A percentile compares a stretch with the other conserved stretches of the same genome.
These are phyloP conservation scores for Neodiprion lecontei DNA, from an alignment of 1,140 invertebrate genomes.

Conservation along the genomic window DNA sequence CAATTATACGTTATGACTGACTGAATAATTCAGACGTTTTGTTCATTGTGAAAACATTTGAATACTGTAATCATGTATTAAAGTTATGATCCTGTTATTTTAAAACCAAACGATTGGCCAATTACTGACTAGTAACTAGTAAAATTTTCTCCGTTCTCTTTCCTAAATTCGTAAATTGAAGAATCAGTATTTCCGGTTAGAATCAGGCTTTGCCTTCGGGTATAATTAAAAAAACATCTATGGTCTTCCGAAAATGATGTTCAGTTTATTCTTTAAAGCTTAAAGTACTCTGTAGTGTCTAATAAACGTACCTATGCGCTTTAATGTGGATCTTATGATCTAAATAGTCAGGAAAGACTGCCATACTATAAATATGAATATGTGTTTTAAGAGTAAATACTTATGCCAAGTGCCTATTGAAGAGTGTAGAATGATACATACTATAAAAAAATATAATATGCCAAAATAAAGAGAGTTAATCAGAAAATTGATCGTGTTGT, in stretches of 20 bases:
- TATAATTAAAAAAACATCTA: background rate
- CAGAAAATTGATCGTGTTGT: constrained; percentile 35
- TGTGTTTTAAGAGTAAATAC: constrained; percentile 6
- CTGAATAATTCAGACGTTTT: too few relatives aligned
- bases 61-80: too few relatives aligned
- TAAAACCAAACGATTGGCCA: too few relatives aligned
- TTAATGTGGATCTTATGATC: background rate
- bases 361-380: background rate
- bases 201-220: background rate
- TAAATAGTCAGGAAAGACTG: background rate
- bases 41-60: too few relatives aligned
- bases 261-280: background rate
- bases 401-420: constrained; percentile 1
- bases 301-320: background rate
- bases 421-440: constrained; percentile 8
- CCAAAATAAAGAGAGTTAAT: constrained; percentile 46
- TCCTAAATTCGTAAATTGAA: background rate
- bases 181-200: background rate
- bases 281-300: constrained; percentile 1
- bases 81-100: too few relatives aligned
- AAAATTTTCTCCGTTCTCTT: too few relatives aligned
- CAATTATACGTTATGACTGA: too few relatives aligned
- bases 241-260: background rate
- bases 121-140: too few relatives aligned
- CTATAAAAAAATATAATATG: constrained; percentile 29